Evolutionary conservation across 2,113 vertebrate genomes (phyloP).

Genomic region (Melospiza georgiana): DNA sequence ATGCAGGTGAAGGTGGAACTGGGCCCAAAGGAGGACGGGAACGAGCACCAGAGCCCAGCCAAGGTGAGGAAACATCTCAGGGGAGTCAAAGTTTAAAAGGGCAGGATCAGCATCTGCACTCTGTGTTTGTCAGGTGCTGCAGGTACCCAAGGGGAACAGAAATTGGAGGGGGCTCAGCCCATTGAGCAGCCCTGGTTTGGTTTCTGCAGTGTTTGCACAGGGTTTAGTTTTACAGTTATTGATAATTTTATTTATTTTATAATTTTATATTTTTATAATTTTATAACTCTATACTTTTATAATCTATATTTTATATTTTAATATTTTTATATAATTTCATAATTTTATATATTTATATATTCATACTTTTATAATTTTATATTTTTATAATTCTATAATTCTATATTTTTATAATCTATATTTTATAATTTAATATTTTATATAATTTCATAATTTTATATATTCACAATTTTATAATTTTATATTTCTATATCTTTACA

Average conservation of each 20-base stretch:
- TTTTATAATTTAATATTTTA: not conserved
- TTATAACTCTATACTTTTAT: not conserved
- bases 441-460: not conserved
- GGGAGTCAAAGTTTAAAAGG: not conserved
- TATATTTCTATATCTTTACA: not conserved
- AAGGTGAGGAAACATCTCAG: not conserved
- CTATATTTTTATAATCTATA: not conserved
- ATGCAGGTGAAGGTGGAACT: not conserved
- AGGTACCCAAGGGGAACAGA: not conserved
- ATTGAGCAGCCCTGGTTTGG: fast-evolving
- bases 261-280: not conserved
- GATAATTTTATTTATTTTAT: not conserved
- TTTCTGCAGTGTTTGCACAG: not conserved
- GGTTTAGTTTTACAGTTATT: not conserved
- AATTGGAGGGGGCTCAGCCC: not conserved
- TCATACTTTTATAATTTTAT: not conserved
- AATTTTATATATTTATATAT: not conserved
- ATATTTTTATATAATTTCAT: not conserved
- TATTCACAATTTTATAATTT: not conserved
- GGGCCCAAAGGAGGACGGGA: not conserved
- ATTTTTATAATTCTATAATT: not conserved
- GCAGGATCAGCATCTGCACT: fast-evolving
- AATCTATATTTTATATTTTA: not conserved
- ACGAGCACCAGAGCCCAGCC: not conserved
- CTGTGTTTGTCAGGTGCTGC: fast-evolving